phyloP scores from a whole-genome alignment of 35 echinoderm and acorn worm species.

The Nesometra sesokonis region DNA sequence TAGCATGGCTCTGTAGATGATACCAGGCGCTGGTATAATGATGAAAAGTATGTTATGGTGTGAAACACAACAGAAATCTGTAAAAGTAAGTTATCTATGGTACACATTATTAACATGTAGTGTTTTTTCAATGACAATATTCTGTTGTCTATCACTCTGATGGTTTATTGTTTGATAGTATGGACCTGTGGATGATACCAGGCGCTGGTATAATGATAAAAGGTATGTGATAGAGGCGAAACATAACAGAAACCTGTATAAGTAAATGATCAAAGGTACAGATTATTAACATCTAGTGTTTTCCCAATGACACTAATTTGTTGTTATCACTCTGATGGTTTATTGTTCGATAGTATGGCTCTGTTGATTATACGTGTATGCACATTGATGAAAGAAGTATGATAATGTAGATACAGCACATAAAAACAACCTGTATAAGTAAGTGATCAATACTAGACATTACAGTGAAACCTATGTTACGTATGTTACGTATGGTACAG shows the following conservation, averaged over 20 bases:
- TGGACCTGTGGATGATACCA: conserved; percentile 37
- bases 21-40: conserved; percentile 29
- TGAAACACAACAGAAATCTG: conserved; percentile 46
- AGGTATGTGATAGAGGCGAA: conserved; percentile 18
- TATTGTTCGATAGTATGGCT: conserved; percentile 50
- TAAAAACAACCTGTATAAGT: conserved; percentile 27
- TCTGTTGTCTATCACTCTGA: too few species aligned
- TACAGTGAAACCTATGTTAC: too few species aligned
- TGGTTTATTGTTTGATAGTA: conserved; percentile 48
- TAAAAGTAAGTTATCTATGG: not conserved
- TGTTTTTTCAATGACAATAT: too few species aligned
- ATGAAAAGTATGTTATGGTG: conserved; percentile 21
- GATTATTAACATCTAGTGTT: too few species aligned
- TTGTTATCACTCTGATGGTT: too few species aligned
- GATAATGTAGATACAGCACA: conserved; percentile 25
- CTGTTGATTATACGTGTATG: conserved; percentile 38
- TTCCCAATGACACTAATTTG: too few species aligned
- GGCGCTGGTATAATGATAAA: conserved; percentile 43
- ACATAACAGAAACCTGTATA: conserved; percentile 42
- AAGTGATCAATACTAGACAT: not conserved
- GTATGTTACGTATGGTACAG: too few species aligned
- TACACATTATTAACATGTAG: too few species aligned
- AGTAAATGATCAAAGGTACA: not conserved
- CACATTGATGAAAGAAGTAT: conserved; percentile 29
- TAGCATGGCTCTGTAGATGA: conserved; percentile 55